Evolutionary conservation across 1,140 invertebrate species (phyloP).

Genomic region (Drosophila murphyi): DNA sequence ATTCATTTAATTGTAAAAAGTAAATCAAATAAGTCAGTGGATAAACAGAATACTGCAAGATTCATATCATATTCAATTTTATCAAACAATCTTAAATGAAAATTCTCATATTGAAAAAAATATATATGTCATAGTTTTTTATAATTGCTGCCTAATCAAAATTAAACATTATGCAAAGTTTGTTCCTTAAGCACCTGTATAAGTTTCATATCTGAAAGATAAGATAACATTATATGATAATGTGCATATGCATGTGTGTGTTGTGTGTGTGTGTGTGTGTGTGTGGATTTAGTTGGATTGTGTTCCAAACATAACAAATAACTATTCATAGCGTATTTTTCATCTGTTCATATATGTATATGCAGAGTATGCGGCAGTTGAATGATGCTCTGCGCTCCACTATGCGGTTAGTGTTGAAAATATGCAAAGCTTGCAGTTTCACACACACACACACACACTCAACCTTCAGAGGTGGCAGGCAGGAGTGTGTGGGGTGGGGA

Average conservation of each 20-base stretch:
- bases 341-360: neutral
- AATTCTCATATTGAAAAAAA: no score
- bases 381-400: neutral
- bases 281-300: neutral
- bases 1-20: no score
- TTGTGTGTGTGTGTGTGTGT: no score
- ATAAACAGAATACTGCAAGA: no score
- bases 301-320: neutral
- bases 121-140: no score
- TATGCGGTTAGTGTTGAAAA: constrained; percentile 39
- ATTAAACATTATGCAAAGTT: no score
- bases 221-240: neutral
- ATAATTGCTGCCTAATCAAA: no score
- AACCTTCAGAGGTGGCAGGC: constrained; percentile 20
- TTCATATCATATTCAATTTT: no score
- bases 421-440: constrained; percentile 48
- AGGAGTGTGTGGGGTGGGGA: neutral
- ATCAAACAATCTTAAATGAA: no score
- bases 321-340: neutral
- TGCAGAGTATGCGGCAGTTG: constrained; percentile 4
- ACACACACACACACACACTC: constrained; percentile 21
- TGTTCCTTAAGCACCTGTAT: neutral
- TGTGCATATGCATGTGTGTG: neutral
- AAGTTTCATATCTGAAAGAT: neutral
- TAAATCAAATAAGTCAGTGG: no score